A percentile compares a stretch with the other conserved stretches of the same genome.
These are phyloP conservation scores for Ennomos erosarius DNA, from an alignment of 2,888 invertebrate genomes.

Conservation along the genomic window DNA sequence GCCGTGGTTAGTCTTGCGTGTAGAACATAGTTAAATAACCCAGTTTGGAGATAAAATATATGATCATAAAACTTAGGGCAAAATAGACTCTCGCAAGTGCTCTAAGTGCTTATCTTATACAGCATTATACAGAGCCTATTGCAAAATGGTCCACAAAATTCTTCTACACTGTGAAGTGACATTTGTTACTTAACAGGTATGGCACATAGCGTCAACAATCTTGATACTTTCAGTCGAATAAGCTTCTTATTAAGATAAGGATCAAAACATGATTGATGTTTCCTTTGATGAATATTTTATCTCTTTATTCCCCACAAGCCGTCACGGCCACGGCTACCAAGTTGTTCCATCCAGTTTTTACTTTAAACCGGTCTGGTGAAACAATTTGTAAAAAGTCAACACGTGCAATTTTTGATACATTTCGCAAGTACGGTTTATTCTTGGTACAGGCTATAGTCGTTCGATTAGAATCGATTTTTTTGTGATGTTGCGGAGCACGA, in stretches of 20 bases:
- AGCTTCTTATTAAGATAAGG: constrained; percentile 33
- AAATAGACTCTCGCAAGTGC: background rate
- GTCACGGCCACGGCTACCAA: constrained; percentile 20
- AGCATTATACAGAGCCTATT: too few relatives aligned
- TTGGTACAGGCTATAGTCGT: constrained; percentile 3
- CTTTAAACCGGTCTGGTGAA: constrained; percentile 23
- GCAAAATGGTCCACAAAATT: too few relatives aligned
- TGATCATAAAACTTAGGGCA: background rate
- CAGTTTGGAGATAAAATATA: constrained; percentile 21
- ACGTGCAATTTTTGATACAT: constrained; percentile 18
- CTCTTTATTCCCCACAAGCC: constrained; percentile 11
- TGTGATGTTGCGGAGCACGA: constrained; percentile 22
- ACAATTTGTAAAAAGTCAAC: constrained; percentile 17
- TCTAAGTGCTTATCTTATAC: too few relatives aligned
- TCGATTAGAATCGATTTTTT: constrained; percentile 25
- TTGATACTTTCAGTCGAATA: constrained; percentile 25
- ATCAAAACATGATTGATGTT: constrained; percentile 32
- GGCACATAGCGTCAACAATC: constrained; percentile 9
- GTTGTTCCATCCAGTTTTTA: constrained; percentile 22
- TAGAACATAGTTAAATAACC: constrained; percentile 18
- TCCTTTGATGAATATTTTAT: constrained; percentile 30
- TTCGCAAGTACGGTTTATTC: constrained; percentile 19
- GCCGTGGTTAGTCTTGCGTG: constrained; percentile 23
- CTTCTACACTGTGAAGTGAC: too few relatives aligned
- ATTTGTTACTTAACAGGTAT: too few relatives aligned